A percentile compares a stretch with the other conserved stretches of the same genome.
phyloP scores from a whole-genome alignment of 1,140 invertebrate species.

The Prorops nasuta region DNA sequence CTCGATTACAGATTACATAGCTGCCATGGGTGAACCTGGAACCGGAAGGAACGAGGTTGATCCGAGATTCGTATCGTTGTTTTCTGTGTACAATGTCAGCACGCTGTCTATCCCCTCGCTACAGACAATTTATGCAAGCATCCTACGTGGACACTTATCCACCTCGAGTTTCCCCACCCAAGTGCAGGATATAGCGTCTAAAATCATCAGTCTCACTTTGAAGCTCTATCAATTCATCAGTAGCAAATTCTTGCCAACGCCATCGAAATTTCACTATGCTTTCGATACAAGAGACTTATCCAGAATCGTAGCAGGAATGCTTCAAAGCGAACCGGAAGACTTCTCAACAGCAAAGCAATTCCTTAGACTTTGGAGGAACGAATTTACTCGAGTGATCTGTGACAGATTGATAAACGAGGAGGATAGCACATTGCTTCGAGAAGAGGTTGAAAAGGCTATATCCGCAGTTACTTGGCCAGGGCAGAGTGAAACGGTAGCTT shows the following conservation, averaged over 20 bases:
- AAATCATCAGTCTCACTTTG: constrained; percentile 75
- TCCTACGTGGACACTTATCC: constrained; percentile 77
- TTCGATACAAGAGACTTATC: constrained; percentile 91
- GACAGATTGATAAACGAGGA: constrained; percentile 78
- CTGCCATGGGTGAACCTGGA: constrained; percentile 79
- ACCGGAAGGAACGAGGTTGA: constrained; percentile 87
- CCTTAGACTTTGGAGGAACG: constrained; percentile 85
- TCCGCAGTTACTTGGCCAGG: constrained; percentile 57
- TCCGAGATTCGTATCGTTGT: constrained; percentile 85
- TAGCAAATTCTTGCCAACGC: constrained; percentile 81
- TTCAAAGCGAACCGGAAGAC: constrained; percentile 68
- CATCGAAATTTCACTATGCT: constrained; percentile 91
- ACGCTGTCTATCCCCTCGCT: constrained; percentile 77
- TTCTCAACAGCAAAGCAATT: constrained; percentile 71
- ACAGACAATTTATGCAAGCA: constrained; percentile 79
- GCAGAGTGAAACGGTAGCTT: constrained; percentile 61
- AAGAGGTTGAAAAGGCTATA: constrained; percentile 55
- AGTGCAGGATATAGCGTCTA: constrained; percentile 64
- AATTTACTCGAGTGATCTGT: constrained; percentile 80
- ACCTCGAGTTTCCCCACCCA: constrained; percentile 66
- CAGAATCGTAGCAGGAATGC: constrained; percentile 75
- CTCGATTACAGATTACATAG: constrained; percentile 73
- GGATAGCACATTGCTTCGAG: constrained; percentile 56
- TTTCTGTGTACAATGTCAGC: constrained; percentile 81
- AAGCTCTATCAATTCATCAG: constrained; percentile 81